phyloP scores from a whole-genome alignment of 1,140 invertebrate genomes.

The Heliconius congener region DNA sequence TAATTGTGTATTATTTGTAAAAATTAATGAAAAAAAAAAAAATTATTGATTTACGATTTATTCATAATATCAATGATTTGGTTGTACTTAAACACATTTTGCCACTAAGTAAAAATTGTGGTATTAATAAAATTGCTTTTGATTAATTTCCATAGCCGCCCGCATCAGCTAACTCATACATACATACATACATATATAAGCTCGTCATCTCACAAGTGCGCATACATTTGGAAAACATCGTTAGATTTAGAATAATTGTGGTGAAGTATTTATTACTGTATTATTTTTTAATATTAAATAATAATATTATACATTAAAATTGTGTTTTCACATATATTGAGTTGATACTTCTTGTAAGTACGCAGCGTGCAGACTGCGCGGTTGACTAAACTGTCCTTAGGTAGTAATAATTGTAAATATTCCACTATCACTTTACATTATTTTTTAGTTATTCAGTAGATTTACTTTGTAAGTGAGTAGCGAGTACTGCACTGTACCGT shows the following conservation, averaged over 20 bases:
- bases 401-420: constrained; percentile 9
- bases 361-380: background rate
- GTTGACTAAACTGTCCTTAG: constrained; percentile 9
- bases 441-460: background rate
- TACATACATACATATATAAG: background rate
- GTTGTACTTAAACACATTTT: background rate
- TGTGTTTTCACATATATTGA: background rate
- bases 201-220: background rate
- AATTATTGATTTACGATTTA: background rate
- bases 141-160: background rate
- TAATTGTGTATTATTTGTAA: background rate
- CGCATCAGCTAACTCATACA: background rate
- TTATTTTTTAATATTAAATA: background rate
- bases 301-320: background rate
- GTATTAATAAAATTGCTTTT: background rate
- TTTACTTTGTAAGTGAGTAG: background rate
- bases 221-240: background rate
- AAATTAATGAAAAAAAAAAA: background rate
- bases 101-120: background rate
- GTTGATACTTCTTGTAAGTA: background rate
- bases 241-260: background rate
- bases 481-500: background rate
- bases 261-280: background rate
- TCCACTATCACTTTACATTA: background rate
- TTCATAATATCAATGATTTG: background rate